A percentile compares a stretch with the other conserved stretches of the same genome.
These are phyloP conservation scores for Zosterops japonicus DNA, from an alignment of 2,113 vertebrate genomes.

Conservation along the genomic window DNA sequence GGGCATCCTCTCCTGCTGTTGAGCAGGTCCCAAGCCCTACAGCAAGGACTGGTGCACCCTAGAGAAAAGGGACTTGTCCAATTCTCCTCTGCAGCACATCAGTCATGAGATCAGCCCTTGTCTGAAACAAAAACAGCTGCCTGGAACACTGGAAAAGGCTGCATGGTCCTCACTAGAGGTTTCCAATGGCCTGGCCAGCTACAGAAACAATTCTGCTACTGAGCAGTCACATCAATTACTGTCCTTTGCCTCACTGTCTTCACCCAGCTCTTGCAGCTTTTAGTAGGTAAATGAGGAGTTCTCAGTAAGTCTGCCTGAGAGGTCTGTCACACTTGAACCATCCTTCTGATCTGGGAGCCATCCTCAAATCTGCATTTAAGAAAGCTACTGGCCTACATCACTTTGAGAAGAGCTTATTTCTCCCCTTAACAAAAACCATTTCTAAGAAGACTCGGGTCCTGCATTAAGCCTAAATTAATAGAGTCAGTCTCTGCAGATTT, in stretches of 20 bases:
- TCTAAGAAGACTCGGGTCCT: slow-evolving; percentile 42
- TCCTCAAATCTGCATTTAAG: background rate
- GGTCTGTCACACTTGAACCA: background rate
- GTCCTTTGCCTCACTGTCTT: background rate
- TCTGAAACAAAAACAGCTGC: background rate
- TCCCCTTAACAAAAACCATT: slow-evolving; percentile 31
- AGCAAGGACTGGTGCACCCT: background rate
- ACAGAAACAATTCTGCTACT: background rate
- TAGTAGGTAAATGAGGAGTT: background rate
- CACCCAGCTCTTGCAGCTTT: background rate
- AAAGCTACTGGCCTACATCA: background rate
- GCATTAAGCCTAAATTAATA: slow-evolving; percentile 67
- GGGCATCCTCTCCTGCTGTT: background rate
- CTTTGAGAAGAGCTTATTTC: slow-evolving; percentile 30
- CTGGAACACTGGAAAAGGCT: background rate
- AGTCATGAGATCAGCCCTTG: background rate
- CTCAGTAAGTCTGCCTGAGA: background rate
- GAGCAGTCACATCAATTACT: background rate
- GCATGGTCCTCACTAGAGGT: background rate
- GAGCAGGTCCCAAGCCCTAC: background rate
- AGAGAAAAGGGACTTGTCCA: background rate
- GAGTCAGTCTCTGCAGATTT: slow-evolving; percentile 53
- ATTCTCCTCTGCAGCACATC: background rate
- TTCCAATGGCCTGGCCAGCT: background rate
- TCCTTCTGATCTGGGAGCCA: background rate